Conservation (phyloP, 2,113 vertebrate species). For the Albula glossodonta region DNA sequence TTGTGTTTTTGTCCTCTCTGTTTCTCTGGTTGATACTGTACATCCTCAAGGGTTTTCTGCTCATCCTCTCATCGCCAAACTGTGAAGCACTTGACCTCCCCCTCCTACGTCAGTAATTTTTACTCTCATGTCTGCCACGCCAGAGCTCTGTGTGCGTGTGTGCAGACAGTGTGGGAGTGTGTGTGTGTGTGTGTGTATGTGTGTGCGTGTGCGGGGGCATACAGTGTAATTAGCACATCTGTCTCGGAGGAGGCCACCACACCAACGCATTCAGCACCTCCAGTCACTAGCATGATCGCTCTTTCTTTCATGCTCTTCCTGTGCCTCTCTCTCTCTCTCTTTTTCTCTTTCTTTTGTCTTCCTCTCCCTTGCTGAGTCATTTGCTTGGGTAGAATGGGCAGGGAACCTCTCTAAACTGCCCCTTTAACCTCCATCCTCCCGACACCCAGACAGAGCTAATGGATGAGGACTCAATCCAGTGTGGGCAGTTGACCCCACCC, state of each 20-base stretch:
- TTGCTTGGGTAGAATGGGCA: neutral
- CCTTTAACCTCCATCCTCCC: conserved; percentile 17
- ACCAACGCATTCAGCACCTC: neutral
- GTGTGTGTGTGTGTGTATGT: neutral
- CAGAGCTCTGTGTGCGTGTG: neutral
- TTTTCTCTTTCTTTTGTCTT: neutral
- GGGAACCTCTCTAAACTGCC: conserved; percentile 28
- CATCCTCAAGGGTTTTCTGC: neutral
- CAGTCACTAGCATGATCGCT: neutral
- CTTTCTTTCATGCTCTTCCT: neutral
- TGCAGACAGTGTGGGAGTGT: neutral
- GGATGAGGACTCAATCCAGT: neutral
- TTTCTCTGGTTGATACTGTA: neutral
- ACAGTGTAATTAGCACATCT: conserved; percentile 2
- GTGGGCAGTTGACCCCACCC: neutral
- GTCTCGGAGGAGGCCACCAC: conserved; percentile 4
- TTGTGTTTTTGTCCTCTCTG: too few species aligned
- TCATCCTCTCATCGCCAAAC: neutral
- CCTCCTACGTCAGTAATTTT: neutral
- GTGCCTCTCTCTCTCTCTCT: neutral
- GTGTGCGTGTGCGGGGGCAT: neutral
- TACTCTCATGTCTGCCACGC: neutral
- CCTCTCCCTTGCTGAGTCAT: conserved; percentile 24
- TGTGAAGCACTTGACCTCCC: neutral
- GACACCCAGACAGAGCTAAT: conserved; percentile 1